Percentiles rank a stretch among this genome's conserved stretches.
Conservation (phyloP, 2,888 invertebrate species). For the Acholoe squamosa region DNA sequence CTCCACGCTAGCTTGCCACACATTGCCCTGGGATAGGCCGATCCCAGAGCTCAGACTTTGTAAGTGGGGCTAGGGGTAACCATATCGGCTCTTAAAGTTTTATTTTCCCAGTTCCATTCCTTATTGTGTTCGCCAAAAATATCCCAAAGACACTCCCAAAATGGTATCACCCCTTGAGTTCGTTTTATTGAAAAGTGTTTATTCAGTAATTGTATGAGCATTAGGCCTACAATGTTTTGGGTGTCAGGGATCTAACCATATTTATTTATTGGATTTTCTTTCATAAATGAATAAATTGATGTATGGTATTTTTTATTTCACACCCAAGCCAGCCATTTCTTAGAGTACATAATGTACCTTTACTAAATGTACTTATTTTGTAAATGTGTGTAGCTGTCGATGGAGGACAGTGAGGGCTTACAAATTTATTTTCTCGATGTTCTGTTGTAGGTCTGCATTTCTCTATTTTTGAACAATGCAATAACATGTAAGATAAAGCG, state of each 20-base stretch:
- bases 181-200: too few species aligned
- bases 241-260: background rate
- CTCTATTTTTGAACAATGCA: too few species aligned
- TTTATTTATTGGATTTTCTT: background rate
- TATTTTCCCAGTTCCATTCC: background rate
- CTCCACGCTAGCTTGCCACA: slow-evolving; percentile 27
- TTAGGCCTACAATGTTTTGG: background rate
- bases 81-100: background rate
- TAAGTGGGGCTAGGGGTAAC: slow-evolving; percentile 26
- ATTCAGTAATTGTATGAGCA: too few species aligned
- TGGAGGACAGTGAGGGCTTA: too few species aligned
- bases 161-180: too few species aligned
- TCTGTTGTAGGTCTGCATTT: too few species aligned
- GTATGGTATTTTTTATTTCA: background rate
- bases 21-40: slow-evolving; percentile 9
- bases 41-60: background rate
- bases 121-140: background rate
- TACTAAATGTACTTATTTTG: too few species aligned
- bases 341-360: too few species aligned
- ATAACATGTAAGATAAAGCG: too few species aligned
- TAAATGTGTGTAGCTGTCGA: too few species aligned
- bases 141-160: background rate
- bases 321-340: background rate
- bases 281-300: background rate
- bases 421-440: too few species aligned